These are phyloP conservation scores for Gallinago jamesoni DNA, from an alignment of 2,113 vertebrate genomes.

Conservation along the genomic window DNA sequence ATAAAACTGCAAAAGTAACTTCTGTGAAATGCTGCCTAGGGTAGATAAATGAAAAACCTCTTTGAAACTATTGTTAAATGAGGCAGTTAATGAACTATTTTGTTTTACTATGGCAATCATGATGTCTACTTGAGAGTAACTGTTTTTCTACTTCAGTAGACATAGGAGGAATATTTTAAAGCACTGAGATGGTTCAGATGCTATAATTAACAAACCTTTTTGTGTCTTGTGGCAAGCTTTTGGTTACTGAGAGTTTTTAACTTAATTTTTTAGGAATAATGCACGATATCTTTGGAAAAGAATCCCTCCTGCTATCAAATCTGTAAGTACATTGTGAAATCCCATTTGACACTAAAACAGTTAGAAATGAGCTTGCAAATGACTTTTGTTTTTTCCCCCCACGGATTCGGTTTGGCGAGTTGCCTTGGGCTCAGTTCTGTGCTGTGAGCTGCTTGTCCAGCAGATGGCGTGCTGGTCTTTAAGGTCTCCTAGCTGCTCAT, in stretches of 20 bases:
- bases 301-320: slow-evolving; percentile 91
- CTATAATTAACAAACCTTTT: neutral
- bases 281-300: slow-evolving; percentile 96
- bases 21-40: neutral
- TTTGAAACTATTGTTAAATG: neutral
- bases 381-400: too few relatives aligned
- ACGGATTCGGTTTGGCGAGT: neutral
- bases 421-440: neutral
- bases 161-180: neutral
- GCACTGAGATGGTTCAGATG: neutral
- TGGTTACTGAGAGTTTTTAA: neutral
- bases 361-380: neutral
- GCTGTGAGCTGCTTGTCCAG: neutral
- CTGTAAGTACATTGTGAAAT: slow-evolving; percentile 76
- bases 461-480: neutral
- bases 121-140: neutral
- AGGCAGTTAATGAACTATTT: neutral
- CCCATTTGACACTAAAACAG: neutral
- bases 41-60: neutral
- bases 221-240: neutral
- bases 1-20: neutral
- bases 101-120: rapidly evolving
- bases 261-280: slow-evolving; percentile 85
- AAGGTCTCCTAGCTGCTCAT: neutral
- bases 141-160: neutral